phyloP scores from a whole-genome alignment of 2,113 vertebrate genomes.

The Antigone vipio region DNA sequence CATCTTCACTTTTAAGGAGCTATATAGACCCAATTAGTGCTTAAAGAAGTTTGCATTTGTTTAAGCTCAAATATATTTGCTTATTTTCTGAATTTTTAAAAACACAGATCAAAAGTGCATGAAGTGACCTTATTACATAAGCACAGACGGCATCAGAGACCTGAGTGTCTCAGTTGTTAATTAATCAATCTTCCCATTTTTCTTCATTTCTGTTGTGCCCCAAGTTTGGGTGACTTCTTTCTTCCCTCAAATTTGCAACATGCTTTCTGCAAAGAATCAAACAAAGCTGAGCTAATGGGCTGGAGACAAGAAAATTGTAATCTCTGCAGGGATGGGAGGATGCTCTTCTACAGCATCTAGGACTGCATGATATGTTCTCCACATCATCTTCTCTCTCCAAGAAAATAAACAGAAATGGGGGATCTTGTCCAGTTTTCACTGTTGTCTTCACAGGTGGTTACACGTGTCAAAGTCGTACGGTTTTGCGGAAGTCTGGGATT shows the following conservation, averaged over 20 bases:
- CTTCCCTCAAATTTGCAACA: not conserved
- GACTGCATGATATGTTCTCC: not conserved
- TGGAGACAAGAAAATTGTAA: not conserved
- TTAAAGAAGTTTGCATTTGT: not conserved
- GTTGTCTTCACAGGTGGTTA: fast-evolving
- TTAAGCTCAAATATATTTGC: not conserved
- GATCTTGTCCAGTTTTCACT: not conserved
- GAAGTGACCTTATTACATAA: too few relatives aligned
- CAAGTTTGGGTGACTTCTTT: not conserved
- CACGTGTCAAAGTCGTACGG: fast-evolving
- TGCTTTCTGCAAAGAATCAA: not conserved
- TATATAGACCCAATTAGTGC: not conserved
- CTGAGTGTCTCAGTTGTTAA: not conserved
- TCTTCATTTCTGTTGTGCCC: not conserved
- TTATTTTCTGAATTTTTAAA: not conserved
- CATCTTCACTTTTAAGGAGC: not conserved
- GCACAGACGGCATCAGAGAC: not conserved
- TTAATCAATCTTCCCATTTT: not conserved
- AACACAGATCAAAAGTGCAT: not conserved
- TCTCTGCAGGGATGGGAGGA: not conserved
- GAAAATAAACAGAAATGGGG: not conserved
- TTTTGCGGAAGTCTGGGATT: not conserved
- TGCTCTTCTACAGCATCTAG: not conserved
- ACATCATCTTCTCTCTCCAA: not conserved
- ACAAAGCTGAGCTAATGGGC: not conserved